Evolutionary conservation across 2,113 vertebrate species (phyloP), one percentile per base, ranked within the genome.

Genomic region (Thunnus maccoyii): DNA sequence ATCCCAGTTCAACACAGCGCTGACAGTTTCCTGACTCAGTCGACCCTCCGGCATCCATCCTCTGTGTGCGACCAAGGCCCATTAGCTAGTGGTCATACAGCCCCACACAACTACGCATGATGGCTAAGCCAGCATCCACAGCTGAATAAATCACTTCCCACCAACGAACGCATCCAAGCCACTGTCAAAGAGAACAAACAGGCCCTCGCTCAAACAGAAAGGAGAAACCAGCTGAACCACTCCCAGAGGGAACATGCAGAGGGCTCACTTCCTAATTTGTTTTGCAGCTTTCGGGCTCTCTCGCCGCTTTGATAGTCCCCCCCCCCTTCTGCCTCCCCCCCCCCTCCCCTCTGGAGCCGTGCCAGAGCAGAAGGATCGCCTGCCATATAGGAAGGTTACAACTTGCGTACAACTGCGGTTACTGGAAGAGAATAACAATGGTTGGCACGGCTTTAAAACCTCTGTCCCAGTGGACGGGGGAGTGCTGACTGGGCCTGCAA

Each of bases 371-470:
- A 85, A 76, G 83, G 86, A 86, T 80, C 56, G 74, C 75, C 80
- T 57, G 86, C 88, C 86, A 85, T 86, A 72, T 81, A 91, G 94
- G 92, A 94, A 96, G 94, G 94, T 94, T 94, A 91, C 46, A 86
- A 92, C 88, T 89, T 94, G 88, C 94, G 92, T 86, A 90, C 83
- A 85, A 88, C 80, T 48, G 85, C 46, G 76, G 84, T 93, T 90
- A 91, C 91, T 93, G 93, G 92, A 93, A 94, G 88, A 83, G 77
- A 72, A 93, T 84, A 90, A 96, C 94, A 96, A 96, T 95, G 94
- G 91, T 69, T 95, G 95, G 95, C 95, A 93, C 51, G 12, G 83
- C 89, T 92, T 94, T 75, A 94, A 95, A 95, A 86, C 92, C 83
- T 61, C 67, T 8, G 77, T 90, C 92, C 91, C 90, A 30, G 65